Base-by-base conservation (phyloP, 1,140 invertebrate species). In the Heterodera carotae region DNA sequence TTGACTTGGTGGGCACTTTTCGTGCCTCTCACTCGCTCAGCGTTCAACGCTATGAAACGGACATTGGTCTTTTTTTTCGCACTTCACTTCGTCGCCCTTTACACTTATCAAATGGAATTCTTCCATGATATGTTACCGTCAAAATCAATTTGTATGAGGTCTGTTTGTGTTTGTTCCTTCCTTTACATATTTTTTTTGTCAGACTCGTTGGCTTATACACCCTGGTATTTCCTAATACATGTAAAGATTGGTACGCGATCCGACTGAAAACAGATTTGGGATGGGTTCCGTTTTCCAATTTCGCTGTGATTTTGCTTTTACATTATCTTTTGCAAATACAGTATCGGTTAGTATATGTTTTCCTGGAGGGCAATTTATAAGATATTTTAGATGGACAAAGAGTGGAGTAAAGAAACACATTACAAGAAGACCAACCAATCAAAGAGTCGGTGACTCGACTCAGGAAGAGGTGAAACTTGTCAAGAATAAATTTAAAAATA, bases 1-100 rank as follows among this genome's bases (percentile, higher is more conserved):
- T 34, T 81, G 15, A 87, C 85, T 0, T 88, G 87, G 87, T 88
- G 84, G 82, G 80, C 84, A 1, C 43, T 88, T 2, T 87, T 85
- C 64, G 86, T 79, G 0, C 84, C 85, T 2, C 43, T 88, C 2
- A 71, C 48, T 31, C 80, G 87, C n/a, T 33, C 33, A n/a, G 74
- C 33, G 2, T 87, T 85, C 72, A 88, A 87, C 66, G 29, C 60
- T 2, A 81, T 87, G 73, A 87, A 85, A 56, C 29, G 27, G 22
- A n/a, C 76, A 27, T 56, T 86, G 29, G 77, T 85, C 12, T 29
- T 76, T 75, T 85, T 79, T 69, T 36, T 78, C 2, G 82, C 79
- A 6, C 36, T 87, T 22, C 85, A 87, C 59, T 82, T 87, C 29
- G 25, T 86, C 15, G 25, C 76, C 15, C 53, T 88, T 33, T 88